Conservation (phyloP, 1,140 invertebrate species). For the Probaryconus sp. region DNA sequence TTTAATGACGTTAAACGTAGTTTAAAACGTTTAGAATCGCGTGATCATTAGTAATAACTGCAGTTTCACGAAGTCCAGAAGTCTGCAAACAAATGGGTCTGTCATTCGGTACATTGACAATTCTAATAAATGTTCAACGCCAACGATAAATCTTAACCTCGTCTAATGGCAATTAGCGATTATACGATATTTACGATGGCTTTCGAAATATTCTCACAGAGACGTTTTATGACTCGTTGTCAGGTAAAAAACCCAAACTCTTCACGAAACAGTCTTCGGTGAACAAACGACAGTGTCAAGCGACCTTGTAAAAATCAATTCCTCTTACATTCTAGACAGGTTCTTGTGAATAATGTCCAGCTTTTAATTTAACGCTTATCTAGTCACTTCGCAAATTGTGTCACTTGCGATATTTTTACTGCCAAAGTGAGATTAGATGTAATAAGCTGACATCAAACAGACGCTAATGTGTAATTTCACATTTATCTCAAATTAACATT, state of each 20-base stretch:
- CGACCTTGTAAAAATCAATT: conserved; percentile 58
- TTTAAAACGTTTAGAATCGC: conserved; percentile 10
- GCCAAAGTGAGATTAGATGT: conserved; percentile 3
- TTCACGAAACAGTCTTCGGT: conserved; percentile 28
- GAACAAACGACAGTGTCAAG: conserved; percentile 26
- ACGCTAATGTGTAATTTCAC: background rate
- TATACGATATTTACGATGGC: conserved; percentile 58
- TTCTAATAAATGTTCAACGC: conserved; percentile 44
- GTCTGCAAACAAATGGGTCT: conserved; percentile 34
- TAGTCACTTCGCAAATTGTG: conserved; percentile 17
- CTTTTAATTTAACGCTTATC: conserved; percentile 16
- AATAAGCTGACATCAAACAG: background rate
- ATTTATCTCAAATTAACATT: background rate
- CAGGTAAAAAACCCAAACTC: conserved; percentile 52
- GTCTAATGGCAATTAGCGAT: conserved; percentile 57
- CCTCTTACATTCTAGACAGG: conserved; percentile 35
- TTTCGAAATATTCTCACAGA: conserved; percentile 55
- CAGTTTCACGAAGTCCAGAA: conserved; percentile 28
- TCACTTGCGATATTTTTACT: background rate
- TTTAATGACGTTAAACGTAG: no score
- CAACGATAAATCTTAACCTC: conserved; percentile 43
- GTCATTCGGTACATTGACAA: conserved; percentile 21
- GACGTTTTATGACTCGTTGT: conserved; percentile 48
- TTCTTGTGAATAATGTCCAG: conserved; percentile 3
- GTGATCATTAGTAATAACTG: conserved; percentile 24